phyloP scores from a whole-genome alignment of 1,140 invertebrate genomes.

The Caenorhabditis tropicalis region DNA sequence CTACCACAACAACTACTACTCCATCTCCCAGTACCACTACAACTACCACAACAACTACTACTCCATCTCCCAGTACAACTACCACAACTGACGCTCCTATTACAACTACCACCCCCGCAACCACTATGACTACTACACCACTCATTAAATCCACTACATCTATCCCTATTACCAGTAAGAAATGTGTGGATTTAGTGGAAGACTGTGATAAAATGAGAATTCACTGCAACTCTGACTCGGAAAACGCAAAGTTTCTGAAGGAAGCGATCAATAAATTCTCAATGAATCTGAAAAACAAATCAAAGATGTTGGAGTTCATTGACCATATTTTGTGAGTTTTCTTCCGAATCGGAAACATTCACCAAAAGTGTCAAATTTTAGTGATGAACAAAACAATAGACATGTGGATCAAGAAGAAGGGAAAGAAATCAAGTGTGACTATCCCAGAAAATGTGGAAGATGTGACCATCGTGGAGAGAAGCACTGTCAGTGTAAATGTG shows the following conservation, averaged over 20 bases:
- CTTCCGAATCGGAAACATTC: not conserved
- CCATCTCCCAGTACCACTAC: not conserved
- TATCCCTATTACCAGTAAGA: too few species aligned
- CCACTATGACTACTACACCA: not conserved
- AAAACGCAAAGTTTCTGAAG: slow-evolving; percentile 4
- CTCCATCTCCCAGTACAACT: not conserved
- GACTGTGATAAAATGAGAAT: not conserved
- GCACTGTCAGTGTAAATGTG: not conserved
- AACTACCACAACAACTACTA: slow-evolving; percentile 2
- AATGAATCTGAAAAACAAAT: not conserved
- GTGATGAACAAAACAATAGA: not conserved
- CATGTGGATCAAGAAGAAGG: not conserved
- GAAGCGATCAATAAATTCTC: not conserved
- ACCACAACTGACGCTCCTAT: not conserved
- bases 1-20: not conserved
- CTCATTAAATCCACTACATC: not conserved
- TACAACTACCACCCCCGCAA: slow-evolving; percentile 2
- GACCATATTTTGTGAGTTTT: slow-evolving; percentile 3
- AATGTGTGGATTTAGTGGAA: not conserved
- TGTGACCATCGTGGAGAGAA: not conserved
- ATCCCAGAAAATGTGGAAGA: not conserved
- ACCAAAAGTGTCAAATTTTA: not conserved
- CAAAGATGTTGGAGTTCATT: slow-evolving; percentile 5
- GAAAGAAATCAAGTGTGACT: not conserved
- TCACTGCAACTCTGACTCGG: not conserved